Percentiles rank a stretch among this genome's conserved stretches.
phyloP scores from a whole-genome alignment of 2,888 invertebrate genomes.

The Strigamia crassipes region DNA sequence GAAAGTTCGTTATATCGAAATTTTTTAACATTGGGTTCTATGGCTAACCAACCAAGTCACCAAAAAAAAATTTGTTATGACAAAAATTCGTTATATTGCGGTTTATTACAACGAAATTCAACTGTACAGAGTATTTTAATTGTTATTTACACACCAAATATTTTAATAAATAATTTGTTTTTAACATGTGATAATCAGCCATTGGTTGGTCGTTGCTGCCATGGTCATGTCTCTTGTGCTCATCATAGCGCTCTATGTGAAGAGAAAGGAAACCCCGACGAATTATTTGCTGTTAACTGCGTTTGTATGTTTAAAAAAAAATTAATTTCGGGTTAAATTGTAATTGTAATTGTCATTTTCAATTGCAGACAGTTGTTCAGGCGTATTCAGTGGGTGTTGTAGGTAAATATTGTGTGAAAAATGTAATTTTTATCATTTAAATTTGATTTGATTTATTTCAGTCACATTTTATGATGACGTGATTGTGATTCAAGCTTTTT shows the following conservation, averaged over 20 bases:
- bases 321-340: too few species aligned
- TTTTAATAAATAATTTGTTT: too few species aligned
- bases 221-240: conserved; percentile 70
- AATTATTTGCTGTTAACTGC: conserved; percentile 75
- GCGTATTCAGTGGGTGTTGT: conserved; percentile 78
- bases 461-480: conserved; percentile 77
- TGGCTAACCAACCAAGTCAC: too few species aligned
- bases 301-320: conserved; percentile 69
- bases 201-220: conserved; percentile 69
- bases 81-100: too few species aligned
- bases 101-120: too few species aligned
- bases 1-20: too few species aligned
- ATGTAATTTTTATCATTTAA: neutral
- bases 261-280: conserved; percentile 75
- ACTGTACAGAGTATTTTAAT: too few species aligned
- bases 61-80: too few species aligned
- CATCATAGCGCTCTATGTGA: conserved; percentile 71
- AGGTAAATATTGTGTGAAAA: conserved; percentile 55
- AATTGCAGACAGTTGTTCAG: conserved; percentile 75
- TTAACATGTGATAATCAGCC: conserved; percentile 45
- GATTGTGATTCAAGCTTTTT: conserved; percentile 77
- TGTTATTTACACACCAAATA: too few species aligned
- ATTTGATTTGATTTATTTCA: conserved; percentile 51
- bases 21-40: too few species aligned
- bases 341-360: neutral